Conservation (phyloP, 2,888 invertebrate species). For the Drosophila recens region DNA sequence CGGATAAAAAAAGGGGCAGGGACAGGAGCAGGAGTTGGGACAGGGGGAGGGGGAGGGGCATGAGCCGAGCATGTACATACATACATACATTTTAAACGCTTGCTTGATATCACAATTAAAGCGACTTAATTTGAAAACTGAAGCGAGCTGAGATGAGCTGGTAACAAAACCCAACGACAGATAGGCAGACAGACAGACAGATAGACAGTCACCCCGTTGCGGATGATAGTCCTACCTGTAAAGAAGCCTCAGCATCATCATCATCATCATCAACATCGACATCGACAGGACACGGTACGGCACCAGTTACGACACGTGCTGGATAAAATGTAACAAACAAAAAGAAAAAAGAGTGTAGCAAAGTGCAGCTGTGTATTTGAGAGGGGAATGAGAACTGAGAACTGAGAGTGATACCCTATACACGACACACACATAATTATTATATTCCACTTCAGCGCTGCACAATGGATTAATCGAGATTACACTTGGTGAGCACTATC, state of each 20-base stretch:
- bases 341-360: conserved; percentile 62
- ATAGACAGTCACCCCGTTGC: conserved; percentile 55
- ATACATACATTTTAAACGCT: conserved; percentile 65
- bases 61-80: conserved; percentile 57
- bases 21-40: neutral
- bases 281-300: conserved; percentile 42
- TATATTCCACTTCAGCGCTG: conserved; percentile 80
- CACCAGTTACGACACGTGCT: conserved; percentile 72
- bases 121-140: conserved; percentile 82
- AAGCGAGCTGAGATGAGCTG: conserved; percentile 57
- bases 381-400: conserved; percentile 22
- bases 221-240: conserved; percentile 65
- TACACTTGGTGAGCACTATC: conserved; percentile 77
- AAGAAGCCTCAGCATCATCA: conserved; percentile 24
- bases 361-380: conserved; percentile 71
- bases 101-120: conserved; percentile 82
- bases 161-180: conserved; percentile 41
- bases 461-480: conserved; percentile 79
- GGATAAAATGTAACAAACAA: conserved; percentile 57
- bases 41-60: conserved; percentile 8
- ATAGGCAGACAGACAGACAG: conserved; percentile 27
- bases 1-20: neutral
- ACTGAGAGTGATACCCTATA: conserved; percentile 45
- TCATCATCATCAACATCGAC: no score
- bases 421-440: conserved; percentile 71